phyloP scores from a whole-genome alignment of 2,888 invertebrate genomes.

The Drosophila buzzatii region DNA sequence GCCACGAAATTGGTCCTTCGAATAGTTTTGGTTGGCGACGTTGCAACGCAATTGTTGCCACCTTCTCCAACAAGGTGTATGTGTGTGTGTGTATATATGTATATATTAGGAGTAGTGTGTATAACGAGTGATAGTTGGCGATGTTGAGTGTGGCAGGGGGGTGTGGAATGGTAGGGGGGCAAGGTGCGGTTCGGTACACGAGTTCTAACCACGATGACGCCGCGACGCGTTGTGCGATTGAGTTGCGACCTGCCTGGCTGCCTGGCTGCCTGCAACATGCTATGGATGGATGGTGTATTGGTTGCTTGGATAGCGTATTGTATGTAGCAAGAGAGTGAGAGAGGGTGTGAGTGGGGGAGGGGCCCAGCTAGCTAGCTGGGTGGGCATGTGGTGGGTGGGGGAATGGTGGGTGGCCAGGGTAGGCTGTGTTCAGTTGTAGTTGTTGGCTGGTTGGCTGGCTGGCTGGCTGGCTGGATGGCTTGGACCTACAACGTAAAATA shows the following conservation, averaged over 20 bases:
- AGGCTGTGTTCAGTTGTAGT: conserved; percentile 3
- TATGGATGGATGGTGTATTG: conserved; percentile 42
- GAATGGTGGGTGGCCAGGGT: background rate
- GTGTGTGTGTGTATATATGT: background rate
- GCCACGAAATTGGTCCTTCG: conserved; percentile 14
- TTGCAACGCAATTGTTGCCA: conserved; percentile 65
- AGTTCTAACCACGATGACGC: conserved; percentile 57
- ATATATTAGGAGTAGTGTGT: conserved; percentile 4
- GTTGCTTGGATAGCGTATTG: conserved; percentile 26
- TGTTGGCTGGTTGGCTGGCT: conserved; percentile 20
- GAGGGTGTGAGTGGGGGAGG: background rate
- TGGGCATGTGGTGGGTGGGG: background rate
- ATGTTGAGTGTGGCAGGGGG: background rate
- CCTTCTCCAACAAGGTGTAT: conserved; percentile 41
- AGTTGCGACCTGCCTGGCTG: conserved; percentile 31
- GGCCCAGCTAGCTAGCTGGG: no score
- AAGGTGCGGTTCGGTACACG: conserved; percentile 30
- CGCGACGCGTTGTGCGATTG: conserved; percentile 44
- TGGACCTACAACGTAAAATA: conserved; percentile 58
- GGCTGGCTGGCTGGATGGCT: conserved; percentile 29
- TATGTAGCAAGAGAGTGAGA: conserved; percentile 10
- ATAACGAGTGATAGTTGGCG: conserved; percentile 3
- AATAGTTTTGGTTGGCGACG: conserved; percentile 34
- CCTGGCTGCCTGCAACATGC: conserved; percentile 30
- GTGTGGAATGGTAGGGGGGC: background rate